A percentile compares a stretch with the other conserved stretches of the same genome.
These are phyloP conservation scores for Brachionus rubens DNA, from an alignment of 1,140 invertebrate genomes.

Conservation along the genomic window DNA sequence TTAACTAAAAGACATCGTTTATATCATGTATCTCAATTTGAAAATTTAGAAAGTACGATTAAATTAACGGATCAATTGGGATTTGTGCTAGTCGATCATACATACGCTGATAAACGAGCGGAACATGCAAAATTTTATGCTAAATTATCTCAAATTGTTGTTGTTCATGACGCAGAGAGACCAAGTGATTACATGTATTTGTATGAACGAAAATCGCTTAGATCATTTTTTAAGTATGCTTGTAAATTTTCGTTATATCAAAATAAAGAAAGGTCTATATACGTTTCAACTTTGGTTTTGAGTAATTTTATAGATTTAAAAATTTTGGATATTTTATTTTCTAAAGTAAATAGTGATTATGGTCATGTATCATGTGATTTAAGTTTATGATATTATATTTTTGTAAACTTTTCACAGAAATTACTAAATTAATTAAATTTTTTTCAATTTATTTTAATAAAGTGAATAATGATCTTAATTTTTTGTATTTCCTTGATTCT, in stretches of 20 bases:
- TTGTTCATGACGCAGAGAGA: conserved; percentile 30
- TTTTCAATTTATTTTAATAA: too few species aligned
- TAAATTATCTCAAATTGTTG: not conserved
- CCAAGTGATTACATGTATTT: not conserved
- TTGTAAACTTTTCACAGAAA: too few species aligned
- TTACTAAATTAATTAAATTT: too few species aligned
- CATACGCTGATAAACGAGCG: not conserved
- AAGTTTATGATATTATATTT: not conserved
- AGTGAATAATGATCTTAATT: too few species aligned
- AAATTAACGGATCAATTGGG: not conserved
- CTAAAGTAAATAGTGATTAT: not conserved
- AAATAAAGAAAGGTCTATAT: not conserved
- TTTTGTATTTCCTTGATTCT: too few species aligned
- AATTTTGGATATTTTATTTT: not conserved
- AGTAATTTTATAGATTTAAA: conserved; percentile 24
- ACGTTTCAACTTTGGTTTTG: conserved; percentile 26
- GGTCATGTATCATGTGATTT: conserved; percentile 19
- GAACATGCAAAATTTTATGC: not conserved
- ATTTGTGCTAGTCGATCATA: conserved; percentile 24
- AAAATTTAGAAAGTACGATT: not conserved
- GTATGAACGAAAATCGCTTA: not conserved
- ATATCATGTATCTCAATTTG: not conserved
- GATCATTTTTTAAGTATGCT: not conserved
- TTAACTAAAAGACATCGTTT: not conserved
- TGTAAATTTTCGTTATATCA: conserved; percentile 38